A percentile compares a stretch with the other conserved stretches of the same genome.
phyloP scores from a whole-genome alignment of 2,888 invertebrate genomes.

The Sphaeridia pumilis region DNA sequence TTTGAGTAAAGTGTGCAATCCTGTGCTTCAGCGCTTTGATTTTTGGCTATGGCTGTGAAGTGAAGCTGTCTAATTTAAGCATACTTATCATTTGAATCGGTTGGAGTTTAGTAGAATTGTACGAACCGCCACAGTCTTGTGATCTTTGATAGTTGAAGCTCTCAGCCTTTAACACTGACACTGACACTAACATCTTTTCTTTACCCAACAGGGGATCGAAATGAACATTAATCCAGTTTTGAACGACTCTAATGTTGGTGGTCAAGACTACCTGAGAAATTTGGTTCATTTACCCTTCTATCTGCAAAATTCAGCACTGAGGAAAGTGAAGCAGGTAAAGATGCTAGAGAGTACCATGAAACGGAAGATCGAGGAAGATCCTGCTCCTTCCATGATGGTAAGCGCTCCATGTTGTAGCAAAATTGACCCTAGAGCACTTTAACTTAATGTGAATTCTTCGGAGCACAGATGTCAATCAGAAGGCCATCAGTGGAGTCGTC shows the following conservation, averaged over 20 bases:
- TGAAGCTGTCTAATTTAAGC: too few species aligned
- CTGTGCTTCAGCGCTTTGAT: too few species aligned
- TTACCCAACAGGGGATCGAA: constrained; percentile 79
- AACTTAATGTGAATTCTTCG: constrained; percentile 3
- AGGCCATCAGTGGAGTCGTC: constrained; percentile 35
- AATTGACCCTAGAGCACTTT: not conserved
- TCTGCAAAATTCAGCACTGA: constrained; percentile 87
- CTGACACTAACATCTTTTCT: constrained; percentile 17
- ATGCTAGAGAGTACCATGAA: constrained; percentile 33
- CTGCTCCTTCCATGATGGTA: constrained; percentile 29
- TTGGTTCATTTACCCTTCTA: constrained; percentile 97
- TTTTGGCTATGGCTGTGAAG: too few species aligned
- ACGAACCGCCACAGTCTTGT: too few species aligned
- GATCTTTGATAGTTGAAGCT: not conserved
- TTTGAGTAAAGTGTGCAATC: too few species aligned
- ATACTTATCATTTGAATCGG: too few species aligned
- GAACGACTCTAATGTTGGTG: constrained; percentile 84
- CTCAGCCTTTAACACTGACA: not conserved
- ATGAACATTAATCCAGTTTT: constrained; percentile 75
- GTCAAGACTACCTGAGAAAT: constrained; percentile 70
- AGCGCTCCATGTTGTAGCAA: not conserved
- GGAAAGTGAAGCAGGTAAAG: constrained; percentile 57
- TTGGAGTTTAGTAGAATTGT: too few species aligned
- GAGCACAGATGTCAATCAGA: constrained; percentile 24
- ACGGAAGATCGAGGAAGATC: constrained; percentile 36